phyloP scores from a whole-genome alignment of 2,113 vertebrate genomes.

The Pica pica region DNA sequence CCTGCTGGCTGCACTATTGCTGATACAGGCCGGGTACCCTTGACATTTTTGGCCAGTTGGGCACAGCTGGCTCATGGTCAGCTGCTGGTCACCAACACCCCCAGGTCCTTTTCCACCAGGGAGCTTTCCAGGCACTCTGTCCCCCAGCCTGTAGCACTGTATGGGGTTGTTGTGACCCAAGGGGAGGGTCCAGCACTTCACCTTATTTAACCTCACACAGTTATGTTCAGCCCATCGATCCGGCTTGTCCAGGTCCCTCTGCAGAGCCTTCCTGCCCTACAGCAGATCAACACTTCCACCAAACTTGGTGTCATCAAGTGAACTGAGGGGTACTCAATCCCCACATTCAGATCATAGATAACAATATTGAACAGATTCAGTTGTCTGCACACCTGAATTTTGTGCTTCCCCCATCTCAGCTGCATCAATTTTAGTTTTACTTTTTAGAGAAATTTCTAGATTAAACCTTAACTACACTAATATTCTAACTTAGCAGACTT shows the following conservation, averaged over 20 bases:
- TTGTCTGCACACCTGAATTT: background rate
- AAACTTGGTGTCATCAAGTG: background rate
- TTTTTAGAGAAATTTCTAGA: background rate
- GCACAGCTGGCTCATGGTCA: background rate
- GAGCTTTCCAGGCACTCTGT: background rate
- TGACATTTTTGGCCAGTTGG: background rate
- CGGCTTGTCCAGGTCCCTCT: background rate
- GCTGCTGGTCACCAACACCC: fast-evolving
- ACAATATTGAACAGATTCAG: background rate
- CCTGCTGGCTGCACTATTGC: background rate
- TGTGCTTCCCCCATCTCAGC: background rate
- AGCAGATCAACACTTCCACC: background rate
- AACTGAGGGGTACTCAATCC: background rate
- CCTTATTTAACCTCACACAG: background rate
- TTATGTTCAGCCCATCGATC: background rate
- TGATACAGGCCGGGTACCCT: fast-evolving
- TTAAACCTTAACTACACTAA: background rate
- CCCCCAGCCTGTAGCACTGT: too few species aligned
- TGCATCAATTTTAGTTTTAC: background rate
- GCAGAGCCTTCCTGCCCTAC: background rate
- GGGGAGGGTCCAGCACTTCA: background rate
- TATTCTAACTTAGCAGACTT: background rate
- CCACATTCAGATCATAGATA: background rate
- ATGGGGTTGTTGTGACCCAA: too few species aligned
- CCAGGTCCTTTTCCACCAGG: background rate